phyloP scores from a whole-genome alignment of 2,888 invertebrate genomes.

The Amiota communis region DNA sequence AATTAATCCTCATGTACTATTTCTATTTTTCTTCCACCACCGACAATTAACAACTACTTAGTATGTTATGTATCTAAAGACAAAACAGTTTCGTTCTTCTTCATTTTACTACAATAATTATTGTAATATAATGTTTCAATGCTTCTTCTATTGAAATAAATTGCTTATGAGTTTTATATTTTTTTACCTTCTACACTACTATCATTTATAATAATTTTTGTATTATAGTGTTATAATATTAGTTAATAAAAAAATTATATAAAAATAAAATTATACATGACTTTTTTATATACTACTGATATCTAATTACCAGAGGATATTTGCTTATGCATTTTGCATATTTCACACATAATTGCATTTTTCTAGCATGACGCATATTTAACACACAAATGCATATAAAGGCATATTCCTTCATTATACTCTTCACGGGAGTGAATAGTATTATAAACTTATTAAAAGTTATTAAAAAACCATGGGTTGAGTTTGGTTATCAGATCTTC shows the following conservation, averaged over 20 bases:
- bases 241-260: constrained; percentile 54
- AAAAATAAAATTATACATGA: background rate
- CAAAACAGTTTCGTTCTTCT: background rate
- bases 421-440: too few species aligned
- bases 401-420: too few species aligned
- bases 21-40: background rate
- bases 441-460: too few species aligned
- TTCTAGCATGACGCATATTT: too few species aligned
- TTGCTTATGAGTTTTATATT: background rate
- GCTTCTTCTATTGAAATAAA: background rate
- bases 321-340: too few species aligned
- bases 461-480: too few species aligned
- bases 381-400: too few species aligned
- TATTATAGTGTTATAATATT: constrained; percentile 65
- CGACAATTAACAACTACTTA: constrained; percentile 21
- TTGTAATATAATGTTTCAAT: constrained; percentile 28
- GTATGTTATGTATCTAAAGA: constrained; percentile 30
- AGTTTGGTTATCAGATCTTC: too few species aligned
- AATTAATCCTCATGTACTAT: constrained; percentile 1
- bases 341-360: too few species aligned
- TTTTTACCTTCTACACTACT: constrained; percentile 49
- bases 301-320: too few species aligned
- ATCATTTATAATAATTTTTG: constrained; percentile 53
- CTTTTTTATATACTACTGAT: too few species aligned
- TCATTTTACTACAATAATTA: constrained; percentile 9